Evolutionary conservation across 92 coral and sea anemone genomes (phyloP).

Genomic region (Muricea muricata): DNA sequence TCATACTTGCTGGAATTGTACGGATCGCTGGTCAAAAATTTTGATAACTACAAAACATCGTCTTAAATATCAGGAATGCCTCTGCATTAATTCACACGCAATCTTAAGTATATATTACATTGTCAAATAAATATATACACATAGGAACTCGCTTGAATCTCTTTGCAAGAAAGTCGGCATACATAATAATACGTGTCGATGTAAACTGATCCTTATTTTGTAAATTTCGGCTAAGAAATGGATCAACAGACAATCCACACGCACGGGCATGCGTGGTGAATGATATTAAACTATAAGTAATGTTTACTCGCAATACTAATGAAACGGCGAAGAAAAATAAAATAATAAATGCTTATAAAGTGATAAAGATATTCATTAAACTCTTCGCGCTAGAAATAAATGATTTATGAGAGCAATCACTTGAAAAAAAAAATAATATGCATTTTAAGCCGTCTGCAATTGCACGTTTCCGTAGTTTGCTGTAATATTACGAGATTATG

Average conservation of each 20-base stretch:
- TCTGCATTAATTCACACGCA: neutral
- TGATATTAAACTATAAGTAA: neutral
- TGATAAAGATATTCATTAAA: neutral
- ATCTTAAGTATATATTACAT: neutral
- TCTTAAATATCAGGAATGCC: no score
- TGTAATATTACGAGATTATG: neutral
- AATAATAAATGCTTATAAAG: neutral
- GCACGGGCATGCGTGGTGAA: neutral
- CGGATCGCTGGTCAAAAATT: neutral
- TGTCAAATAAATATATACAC: neutral
- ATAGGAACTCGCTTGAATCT: neutral
- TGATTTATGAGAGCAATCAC: slow-evolving; percentile 7
- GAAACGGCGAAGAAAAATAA: neutral
- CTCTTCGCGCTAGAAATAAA: neutral
- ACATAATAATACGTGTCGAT: neutral
- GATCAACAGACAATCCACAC: neutral
- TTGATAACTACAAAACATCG: neutral
- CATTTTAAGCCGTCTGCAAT: no score
- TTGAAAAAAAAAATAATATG: neutral
- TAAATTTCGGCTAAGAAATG: neutral
- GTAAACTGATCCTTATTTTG: neutral
- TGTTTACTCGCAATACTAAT: neutral
- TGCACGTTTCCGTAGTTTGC: no score
- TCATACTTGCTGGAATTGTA: neutral
- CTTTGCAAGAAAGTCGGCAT: no score